Percentiles rank a stretch among this genome's conserved stretches.
Evolutionary conservation across 2,113 vertebrate genomes (phyloP).

Genomic region (Platycercus adscitus): DNA sequence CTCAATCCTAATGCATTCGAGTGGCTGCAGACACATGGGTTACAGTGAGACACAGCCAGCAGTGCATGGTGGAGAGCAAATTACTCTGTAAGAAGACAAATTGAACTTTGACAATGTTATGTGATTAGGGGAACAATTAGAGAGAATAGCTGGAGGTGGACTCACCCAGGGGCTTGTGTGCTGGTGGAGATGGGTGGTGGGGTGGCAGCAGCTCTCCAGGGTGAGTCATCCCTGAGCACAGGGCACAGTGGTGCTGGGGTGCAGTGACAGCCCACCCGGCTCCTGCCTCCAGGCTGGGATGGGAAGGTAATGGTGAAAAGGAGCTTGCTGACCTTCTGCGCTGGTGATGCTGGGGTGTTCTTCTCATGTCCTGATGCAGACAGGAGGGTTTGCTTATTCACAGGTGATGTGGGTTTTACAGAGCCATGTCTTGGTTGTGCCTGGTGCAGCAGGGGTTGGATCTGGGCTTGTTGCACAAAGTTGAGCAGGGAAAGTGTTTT

Average conservation of each 20-base stretch:
- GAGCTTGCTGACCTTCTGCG: fast-evolving
- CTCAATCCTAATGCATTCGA: not conserved
- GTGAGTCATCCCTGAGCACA: not conserved
- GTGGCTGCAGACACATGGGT: constrained; percentile 18
- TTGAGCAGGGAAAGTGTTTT: not conserved
- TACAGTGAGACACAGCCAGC: not conserved
- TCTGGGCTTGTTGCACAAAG: not conserved
- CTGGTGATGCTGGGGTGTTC: not conserved
- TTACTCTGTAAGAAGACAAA: constrained; percentile 1
- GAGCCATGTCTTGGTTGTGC: not conserved
- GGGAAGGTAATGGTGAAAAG: not conserved
- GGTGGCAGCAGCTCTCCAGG: not conserved
- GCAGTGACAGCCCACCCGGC: not conserved
- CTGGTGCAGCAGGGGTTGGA: not conserved
- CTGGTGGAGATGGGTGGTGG: not conserved
- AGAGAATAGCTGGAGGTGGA: not conserved
- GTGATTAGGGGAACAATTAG: constrained; percentile 39
- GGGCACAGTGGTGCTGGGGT: not conserved
- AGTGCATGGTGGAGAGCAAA: not conserved
- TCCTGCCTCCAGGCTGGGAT: not conserved
- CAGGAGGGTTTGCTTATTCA: not conserved
- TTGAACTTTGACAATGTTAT: not conserved
- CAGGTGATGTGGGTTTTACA: not conserved
- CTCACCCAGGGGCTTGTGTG: fast-evolving
- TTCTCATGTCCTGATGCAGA: not conserved